Evolutionary conservation across 2,888 invertebrate species (phyloP).

Genomic region (Caenorhabditis becei): DNA sequence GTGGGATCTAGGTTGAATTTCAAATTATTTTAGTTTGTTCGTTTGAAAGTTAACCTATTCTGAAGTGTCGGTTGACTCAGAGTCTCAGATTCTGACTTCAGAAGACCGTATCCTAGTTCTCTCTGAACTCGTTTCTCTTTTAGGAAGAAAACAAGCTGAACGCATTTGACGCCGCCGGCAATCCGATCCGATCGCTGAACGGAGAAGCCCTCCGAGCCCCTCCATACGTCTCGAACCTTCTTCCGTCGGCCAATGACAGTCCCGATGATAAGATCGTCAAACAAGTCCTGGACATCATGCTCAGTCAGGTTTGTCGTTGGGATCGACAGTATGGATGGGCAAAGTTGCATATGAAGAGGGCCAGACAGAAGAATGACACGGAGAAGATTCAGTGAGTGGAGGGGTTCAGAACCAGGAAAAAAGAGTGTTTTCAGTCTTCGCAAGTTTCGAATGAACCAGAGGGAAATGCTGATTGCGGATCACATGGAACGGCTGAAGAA

Average conservation of each 20-base stretch:
- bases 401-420: neutral
- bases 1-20: no score
- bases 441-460: conserved; percentile 54
- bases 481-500: conserved; percentile 69
- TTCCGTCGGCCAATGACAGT: conserved; percentile 62
- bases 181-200: conserved; percentile 10
- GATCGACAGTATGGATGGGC: conserved; percentile 73
- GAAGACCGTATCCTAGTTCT: no score
- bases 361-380: conserved; percentile 57
- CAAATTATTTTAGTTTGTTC: no score
- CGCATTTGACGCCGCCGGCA: conserved; percentile 33
- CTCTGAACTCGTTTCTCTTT: neutral
- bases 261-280: conserved; percentile 59
- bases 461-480: conserved; percentile 66
- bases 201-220: conserved; percentile 13
- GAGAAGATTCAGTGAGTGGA: conserved; percentile 57
- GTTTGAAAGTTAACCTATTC: no score
- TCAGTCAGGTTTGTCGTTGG: conserved; percentile 72
- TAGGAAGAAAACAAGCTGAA: conserved; percentile 58
- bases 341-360: conserved; percentile 62
- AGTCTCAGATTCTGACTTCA: no score
- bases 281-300: conserved; percentile 67
- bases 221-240: conserved; percentile 65
- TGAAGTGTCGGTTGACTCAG: no score
- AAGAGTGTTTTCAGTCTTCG: conserved; percentile 30